Percentiles rank a stretch among this genome's conserved stretches.
These are phyloP conservation scores for Haplotaxodon microlepis DNA, from an alignment of 2,113 vertebrate genomes.

Conservation along the genomic window DNA sequence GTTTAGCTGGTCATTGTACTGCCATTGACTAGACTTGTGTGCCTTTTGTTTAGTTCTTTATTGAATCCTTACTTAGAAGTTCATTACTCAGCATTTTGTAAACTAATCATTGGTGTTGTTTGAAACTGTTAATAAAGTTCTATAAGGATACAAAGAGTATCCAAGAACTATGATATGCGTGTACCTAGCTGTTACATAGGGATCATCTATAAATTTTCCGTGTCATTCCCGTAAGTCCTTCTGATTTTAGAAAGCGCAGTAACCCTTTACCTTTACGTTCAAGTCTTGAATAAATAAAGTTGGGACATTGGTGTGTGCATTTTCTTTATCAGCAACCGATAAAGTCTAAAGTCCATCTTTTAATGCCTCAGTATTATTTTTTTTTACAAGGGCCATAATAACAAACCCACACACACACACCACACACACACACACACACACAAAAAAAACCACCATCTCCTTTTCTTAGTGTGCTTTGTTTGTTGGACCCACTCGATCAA, in stretches of 20 bases:
- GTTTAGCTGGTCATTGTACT: neutral
- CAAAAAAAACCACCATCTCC: neutral
- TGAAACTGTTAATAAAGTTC: neutral
- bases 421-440: neutral
- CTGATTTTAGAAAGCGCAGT: neutral
- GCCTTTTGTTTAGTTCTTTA: neutral
- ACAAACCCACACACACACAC: neutral
- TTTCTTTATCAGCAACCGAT: neutral
- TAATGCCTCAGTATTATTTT: constrained; percentile 1
- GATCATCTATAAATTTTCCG: neutral
- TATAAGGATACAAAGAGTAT: neutral
- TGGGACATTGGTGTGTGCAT: neutral
- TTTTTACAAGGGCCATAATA: constrained; percentile 21
- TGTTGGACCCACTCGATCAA: constrained; percentile 56
- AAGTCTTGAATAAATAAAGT: neutral
- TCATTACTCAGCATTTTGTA: neutral
- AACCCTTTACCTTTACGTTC: neutral
- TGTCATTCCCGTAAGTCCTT: neutral
- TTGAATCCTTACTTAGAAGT: neutral
- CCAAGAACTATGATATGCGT: neutral
- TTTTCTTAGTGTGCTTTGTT: constrained; percentile 24
- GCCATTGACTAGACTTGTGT: neutral
- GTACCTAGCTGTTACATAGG: neutral
- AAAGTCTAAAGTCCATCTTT: constrained; percentile 20
- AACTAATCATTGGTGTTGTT: neutral